These are phyloP conservation scores for Protaetia brevitarsis DNA, from an alignment of 1,140 invertebrate genomes.

Conservation along the genomic window DNA sequence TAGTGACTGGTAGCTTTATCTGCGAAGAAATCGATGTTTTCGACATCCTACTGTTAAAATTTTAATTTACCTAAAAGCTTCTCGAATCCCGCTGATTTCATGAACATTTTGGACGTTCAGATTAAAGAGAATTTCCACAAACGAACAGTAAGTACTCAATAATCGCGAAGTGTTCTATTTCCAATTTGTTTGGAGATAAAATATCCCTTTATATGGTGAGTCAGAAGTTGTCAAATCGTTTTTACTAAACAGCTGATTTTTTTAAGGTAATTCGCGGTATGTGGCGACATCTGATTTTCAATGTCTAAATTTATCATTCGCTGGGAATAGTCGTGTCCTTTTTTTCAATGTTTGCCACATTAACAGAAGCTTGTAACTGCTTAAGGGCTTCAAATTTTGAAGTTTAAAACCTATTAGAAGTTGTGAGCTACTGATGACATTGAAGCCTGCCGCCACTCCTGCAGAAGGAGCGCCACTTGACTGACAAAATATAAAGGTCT, in stretches of 20 bases:
- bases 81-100: constrained; percentile 50
- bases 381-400: background rate
- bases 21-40: constrained; percentile 48
- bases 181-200: too few relatives aligned
- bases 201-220: background rate
- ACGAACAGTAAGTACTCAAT: background rate
- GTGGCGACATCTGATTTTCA: background rate
- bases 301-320: background rate
- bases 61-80: constrained; percentile 63
- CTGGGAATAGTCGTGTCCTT: background rate
- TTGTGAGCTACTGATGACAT: too few relatives aligned
- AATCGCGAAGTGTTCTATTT: too few relatives aligned
- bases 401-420: background rate
- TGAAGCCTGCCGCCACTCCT: too few relatives aligned
- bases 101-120: background rate
- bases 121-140: background rate
- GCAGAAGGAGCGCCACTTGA: too few relatives aligned
- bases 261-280: too few relatives aligned
- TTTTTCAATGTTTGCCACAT: background rate
- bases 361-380: background rate
- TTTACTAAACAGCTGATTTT: constrained; percentile 3
- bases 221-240: background rate
- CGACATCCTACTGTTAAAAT: constrained; percentile 26
- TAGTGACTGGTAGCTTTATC: constrained; percentile 93
- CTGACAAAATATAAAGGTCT: too few relatives aligned